These are phyloP conservation scores for Ethmia dodecea DNA, from an alignment of 2,888 invertebrate species.

Conservation along the genomic window DNA sequence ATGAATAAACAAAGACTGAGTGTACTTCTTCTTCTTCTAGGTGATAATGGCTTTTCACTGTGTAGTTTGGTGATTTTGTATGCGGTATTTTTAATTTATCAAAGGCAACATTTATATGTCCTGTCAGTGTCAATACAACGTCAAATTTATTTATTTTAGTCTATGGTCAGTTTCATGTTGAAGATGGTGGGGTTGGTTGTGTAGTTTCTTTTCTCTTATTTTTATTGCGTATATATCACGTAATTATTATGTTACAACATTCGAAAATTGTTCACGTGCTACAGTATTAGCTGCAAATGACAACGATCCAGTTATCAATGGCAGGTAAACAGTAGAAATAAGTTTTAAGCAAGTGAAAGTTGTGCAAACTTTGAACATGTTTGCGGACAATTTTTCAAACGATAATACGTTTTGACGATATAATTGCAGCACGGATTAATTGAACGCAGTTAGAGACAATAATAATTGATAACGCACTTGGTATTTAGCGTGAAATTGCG, in stretches of 20 bases:
- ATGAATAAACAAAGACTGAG: no score
- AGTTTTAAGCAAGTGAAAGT: constrained; percentile 53
- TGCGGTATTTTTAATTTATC: no score
- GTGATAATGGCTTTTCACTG: no score
- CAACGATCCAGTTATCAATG: constrained; percentile 28
- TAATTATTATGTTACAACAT: constrained; percentile 43
- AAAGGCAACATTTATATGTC: no score
- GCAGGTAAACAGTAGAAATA: constrained; percentile 39
- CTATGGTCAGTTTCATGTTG: constrained; percentile 45
- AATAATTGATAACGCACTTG: constrained; percentile 2
- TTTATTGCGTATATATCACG: constrained; percentile 37
- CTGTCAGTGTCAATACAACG: no score
- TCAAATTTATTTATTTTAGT: no score
- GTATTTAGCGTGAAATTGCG: background rate
- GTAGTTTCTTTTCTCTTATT: constrained; percentile 29
- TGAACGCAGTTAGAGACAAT: background rate
- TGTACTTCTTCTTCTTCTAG: no score
- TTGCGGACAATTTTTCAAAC: background rate
- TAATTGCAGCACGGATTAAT: background rate
- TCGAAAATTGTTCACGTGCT: constrained; percentile 30
- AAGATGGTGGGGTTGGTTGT: constrained; percentile 37
- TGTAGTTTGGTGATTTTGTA: no score
- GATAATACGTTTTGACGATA: no score
- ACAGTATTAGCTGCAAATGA: constrained; percentile 40
- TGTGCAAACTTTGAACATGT: constrained; percentile 12